Evolutionary conservation across 37 sponge, comb jelly and placozoan genomes (phyloP), one percentile per base, ranked within the genome.

Genomic region (Geodia barretti): DNA sequence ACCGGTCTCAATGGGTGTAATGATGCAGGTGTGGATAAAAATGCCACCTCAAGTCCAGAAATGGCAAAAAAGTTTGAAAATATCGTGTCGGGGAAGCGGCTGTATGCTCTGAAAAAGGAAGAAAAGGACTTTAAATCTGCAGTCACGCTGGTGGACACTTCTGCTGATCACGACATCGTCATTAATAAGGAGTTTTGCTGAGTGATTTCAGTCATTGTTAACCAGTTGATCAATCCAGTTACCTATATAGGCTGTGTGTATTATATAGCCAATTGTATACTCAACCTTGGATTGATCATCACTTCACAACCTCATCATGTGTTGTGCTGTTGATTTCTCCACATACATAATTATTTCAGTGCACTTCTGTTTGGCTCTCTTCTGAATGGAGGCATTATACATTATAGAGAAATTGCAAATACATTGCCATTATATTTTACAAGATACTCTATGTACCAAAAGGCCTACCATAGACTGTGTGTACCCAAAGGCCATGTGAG

Each of bases 121-220:
- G 39, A 17, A 20, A 63, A 72, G 0, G 3, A 35, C 0, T 1
- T 20, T 8, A 24, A 28, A 31, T 62, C 30, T 32, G 2, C 5
- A 8, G 71, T 81, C 41, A 60, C 40, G 23, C 63, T 81, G 5
- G 63, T 81, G 1, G 73, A 81, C 63, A 81, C 81, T 3, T 78
- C 78, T 1, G 41, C 23, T 0, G 30, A 28, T 0, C 25, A 20
- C 30, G 63, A 62, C 0, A 40, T 40, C 1, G 43, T 62, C 41
- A 63, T 78, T 39, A 62, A 63, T 14, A 42, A 64, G 8, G 47
- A 31, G 34, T 1, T 68, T 68, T 21, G 19, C 3, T 5, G 14
- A 4, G n/a, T 47, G 14, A 47, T 17, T 17, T 47, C 11, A 14
- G 54, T 47, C 54, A 47, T 47, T 17, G 7, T 47, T 47, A n/a